A percentile compares a stretch with the other conserved stretches of the same genome.
phyloP scores from a whole-genome alignment of 2,888 invertebrate genomes.

The Brassicogethes aeneus region DNA sequence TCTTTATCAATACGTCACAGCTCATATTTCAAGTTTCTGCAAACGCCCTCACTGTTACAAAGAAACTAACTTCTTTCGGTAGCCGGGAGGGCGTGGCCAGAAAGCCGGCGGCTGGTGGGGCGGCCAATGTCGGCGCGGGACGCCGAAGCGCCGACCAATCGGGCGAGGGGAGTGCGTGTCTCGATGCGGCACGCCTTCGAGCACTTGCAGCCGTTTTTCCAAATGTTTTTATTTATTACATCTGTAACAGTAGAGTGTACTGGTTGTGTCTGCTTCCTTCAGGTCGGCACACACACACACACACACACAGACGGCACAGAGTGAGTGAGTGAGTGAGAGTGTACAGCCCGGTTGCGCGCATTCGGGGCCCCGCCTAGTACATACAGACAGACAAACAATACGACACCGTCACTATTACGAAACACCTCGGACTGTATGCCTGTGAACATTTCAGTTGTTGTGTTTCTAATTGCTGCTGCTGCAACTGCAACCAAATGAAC shows the following conservation, averaged over 20 bases:
- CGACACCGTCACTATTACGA: constrained; percentile 36
- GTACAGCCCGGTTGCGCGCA: constrained; percentile 28
- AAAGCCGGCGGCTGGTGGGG: constrained; percentile 27
- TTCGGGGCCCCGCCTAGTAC: constrained; percentile 37
- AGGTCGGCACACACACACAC: constrained; percentile 19
- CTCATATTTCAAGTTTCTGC: constrained; percentile 44
- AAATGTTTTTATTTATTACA: constrained; percentile 62
- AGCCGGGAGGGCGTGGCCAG: constrained; percentile 32
- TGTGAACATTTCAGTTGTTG: constrained; percentile 4
- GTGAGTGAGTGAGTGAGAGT: constrained; percentile 4
- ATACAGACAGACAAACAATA: constrained; percentile 40
- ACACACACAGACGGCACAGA: constrained; percentile 5
- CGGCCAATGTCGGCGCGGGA: constrained; percentile 28
- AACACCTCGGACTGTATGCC: constrained; percentile 37
- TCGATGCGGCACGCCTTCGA: constrained; percentile 31
- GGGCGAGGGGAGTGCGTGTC: constrained; percentile 48
- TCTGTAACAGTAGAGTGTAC: constrained; percentile 58
- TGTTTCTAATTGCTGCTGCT: not conserved
- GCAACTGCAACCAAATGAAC: no score
- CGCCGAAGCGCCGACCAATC: constrained; percentile 41
- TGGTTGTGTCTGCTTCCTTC: constrained; percentile 44
- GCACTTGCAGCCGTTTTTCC: constrained; percentile 46
- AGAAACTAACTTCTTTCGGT: constrained; percentile 49
- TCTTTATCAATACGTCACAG: constrained; percentile 53
- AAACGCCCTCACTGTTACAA: constrained; percentile 46